A percentile compares a stretch with the other conserved stretches of the same genome.
These are phyloP conservation scores for Drosophila barbarae DNA, from an alignment of 2,888 invertebrate genomes.

Conservation along the genomic window DNA sequence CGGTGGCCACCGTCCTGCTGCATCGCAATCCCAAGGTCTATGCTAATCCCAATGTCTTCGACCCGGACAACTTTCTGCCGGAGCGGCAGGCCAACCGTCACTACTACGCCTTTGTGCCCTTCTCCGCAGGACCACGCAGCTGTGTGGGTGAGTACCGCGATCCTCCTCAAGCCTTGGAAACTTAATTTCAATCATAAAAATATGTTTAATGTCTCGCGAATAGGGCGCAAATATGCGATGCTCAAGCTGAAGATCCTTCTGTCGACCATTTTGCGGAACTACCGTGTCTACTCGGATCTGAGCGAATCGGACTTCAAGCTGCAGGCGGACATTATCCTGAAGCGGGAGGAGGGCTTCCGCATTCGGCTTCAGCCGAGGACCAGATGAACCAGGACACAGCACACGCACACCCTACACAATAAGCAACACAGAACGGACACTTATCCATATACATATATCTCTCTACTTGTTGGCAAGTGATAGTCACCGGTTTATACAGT, in stretches of 20 bases:
- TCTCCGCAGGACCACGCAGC: constrained; percentile 90
- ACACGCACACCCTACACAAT: constrained; percentile 22
- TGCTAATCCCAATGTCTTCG: constrained; percentile 87
- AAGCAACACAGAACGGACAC: constrained; percentile 43
- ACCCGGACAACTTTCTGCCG: constrained; percentile 92
- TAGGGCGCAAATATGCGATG: constrained; percentile 90
- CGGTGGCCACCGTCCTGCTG: constrained; percentile 84
- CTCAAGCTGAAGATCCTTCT: constrained; percentile 88
- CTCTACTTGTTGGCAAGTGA: constrained; percentile 57
- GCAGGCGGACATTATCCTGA: constrained; percentile 88
- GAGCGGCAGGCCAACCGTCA: constrained; percentile 89
- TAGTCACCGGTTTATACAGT: constrained; percentile 69
- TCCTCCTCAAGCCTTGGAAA: neutral
- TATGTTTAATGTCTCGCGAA: neutral
- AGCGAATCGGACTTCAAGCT: constrained; percentile 86
- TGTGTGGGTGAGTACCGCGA: constrained; percentile 84
- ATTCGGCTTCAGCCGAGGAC: constrained; percentile 83
- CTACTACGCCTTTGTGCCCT: constrained; percentile 90
- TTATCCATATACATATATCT: constrained; percentile 40
- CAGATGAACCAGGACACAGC: constrained; percentile 25
- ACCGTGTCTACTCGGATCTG: constrained; percentile 85
- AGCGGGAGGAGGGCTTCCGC: constrained; percentile 88
- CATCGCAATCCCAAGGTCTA: constrained; percentile 87
- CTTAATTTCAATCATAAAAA: no score
- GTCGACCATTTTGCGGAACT: constrained; percentile 87